Evolutionary conservation across 2,888 invertebrate genomes (phyloP).

Genomic region (Tipula helvola): DNA sequence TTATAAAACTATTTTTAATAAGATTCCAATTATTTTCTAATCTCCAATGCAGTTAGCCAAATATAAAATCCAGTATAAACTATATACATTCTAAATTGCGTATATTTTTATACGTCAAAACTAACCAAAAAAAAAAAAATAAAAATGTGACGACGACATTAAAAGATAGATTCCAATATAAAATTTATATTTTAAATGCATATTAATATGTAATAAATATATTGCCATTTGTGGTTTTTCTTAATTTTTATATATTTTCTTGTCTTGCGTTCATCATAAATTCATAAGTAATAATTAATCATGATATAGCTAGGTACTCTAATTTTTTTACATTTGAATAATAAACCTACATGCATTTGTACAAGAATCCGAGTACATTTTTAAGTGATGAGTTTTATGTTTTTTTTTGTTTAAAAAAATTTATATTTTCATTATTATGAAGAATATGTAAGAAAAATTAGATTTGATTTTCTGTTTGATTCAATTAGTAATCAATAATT

Average conservation of each 20-base stretch:
- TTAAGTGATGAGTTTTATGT: slow-evolving; percentile 8
- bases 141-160: slow-evolving; percentile 8
- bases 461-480: not conserved
- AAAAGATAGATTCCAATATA: slow-evolving; percentile 4
- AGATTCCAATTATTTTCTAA: not conserved
- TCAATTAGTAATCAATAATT: not conserved
- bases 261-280: not conserved
- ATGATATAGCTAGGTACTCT: not conserved
- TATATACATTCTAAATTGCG: not conserved
- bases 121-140: not conserved
- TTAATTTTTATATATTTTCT: not conserved
- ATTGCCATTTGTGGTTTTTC: not conserved
- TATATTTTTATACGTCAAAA: not conserved
- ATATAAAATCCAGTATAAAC: not conserved
- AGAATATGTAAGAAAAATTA: not conserved
- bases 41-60: not conserved
- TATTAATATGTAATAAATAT: not conserved
- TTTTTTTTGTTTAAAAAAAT: not conserved
- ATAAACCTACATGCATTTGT: not conserved
- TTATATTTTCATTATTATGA: not conserved
- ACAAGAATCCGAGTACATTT: slow-evolving; percentile 6
- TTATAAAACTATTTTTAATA: not conserved
- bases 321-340: not conserved
- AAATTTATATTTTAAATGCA: not conserved
- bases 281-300: not conserved